A percentile compares a stretch with the other conserved stretches of the same genome.
Conservation (phyloP, 2,888 invertebrate species). For the Mantis religiosa region DNA sequence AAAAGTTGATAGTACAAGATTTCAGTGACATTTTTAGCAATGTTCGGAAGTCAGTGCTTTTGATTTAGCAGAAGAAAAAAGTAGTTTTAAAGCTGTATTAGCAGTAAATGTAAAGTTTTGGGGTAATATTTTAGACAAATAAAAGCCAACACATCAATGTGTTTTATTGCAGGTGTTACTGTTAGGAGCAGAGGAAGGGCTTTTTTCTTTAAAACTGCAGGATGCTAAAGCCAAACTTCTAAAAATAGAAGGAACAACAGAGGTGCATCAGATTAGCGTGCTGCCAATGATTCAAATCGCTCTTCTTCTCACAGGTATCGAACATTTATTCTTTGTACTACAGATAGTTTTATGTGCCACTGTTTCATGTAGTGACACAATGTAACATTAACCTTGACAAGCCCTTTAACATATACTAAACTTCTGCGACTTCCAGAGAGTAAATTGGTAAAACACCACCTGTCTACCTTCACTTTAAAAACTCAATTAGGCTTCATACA, state of each 20-base stretch:
- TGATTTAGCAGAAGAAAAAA: no score
- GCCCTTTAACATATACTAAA: no score
- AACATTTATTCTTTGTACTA: neutral
- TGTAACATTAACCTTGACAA: no score
- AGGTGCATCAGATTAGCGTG: slow-evolving; percentile 59
- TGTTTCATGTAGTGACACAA: no score
- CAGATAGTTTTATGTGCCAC: neutral
- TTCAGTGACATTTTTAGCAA: no score
- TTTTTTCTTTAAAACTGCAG: slow-evolving; percentile 49
- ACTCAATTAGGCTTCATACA: no score
- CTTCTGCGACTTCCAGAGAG: no score
- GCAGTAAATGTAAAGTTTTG: neutral
- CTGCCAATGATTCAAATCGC: slow-evolving; percentile 54
- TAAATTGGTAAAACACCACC: no score
- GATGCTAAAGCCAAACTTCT: slow-evolving; percentile 39
- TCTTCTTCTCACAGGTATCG: slow-evolving; percentile 56
- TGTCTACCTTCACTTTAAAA: no score
- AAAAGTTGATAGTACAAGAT: no score
- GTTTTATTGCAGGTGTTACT: slow-evolving; percentile 43
- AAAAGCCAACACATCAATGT: neutral
- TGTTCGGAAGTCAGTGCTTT: no score
- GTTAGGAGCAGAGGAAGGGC: slow-evolving; percentile 58
- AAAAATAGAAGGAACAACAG: slow-evolving; percentile 53
- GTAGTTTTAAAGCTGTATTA: no score
- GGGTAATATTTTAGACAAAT: neutral